These are phyloP conservation scores for Andrena dorsata DNA, from an alignment of 2,888 invertebrate genomes.

Conservation along the genomic window DNA sequence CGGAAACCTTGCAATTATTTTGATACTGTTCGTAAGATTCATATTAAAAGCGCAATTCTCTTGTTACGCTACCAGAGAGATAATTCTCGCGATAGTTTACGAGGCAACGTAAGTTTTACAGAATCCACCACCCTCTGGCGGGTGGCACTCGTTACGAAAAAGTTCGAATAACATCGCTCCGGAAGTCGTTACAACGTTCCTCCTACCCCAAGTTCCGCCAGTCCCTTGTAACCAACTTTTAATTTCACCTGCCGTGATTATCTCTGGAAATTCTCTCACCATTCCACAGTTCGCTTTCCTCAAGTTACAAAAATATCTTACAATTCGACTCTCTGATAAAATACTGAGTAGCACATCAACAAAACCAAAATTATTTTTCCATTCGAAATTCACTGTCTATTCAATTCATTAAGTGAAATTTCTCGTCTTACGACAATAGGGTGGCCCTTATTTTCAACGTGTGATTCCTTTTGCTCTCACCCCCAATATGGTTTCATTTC, in stretches of 20 bases:
- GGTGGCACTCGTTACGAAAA: constrained; percentile 44
- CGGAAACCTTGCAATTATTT: no score
- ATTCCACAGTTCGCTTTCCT: not conserved
- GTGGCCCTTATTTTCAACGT: no score
- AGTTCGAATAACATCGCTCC: constrained; percentile 36
- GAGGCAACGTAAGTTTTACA: constrained; percentile 26
- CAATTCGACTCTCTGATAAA: not conserved
- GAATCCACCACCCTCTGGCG: not conserved
- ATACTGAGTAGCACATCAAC: no score
- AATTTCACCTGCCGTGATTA: constrained; percentile 33
- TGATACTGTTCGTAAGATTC: no score
- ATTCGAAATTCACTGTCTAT: no score
- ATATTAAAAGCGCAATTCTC: not conserved
- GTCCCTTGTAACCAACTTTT: constrained; percentile 33
- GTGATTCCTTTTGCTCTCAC: no score
- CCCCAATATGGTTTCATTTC: no score
- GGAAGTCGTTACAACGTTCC: constrained; percentile 59
- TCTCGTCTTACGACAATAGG: no score
- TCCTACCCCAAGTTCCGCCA: constrained; percentile 1
- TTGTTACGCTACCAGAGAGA: not conserved
- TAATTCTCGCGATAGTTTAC: constrained; percentile 40
- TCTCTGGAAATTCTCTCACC: constrained; percentile 14
- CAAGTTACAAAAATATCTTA: not conserved
- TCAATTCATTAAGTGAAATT: no score
- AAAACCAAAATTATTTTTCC: no score